Percentiles rank a stretch among this genome's conserved stretches.
These are phyloP conservation scores for Pampusana beccarii DNA, from an alignment of 2,113 vertebrate genomes.

Conservation along the genomic window DNA sequence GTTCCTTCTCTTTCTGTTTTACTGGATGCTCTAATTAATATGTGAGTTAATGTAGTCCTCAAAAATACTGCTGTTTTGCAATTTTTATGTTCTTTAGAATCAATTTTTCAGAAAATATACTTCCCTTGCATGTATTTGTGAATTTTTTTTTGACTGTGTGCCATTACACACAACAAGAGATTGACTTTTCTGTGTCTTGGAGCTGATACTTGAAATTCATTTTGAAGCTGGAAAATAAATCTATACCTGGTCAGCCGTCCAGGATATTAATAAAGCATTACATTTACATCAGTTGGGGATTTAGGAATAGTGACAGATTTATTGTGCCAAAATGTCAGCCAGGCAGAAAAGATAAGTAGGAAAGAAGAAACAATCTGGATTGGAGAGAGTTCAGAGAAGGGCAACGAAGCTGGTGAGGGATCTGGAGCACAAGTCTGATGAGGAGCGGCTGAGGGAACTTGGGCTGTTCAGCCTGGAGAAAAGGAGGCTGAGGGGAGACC, in stretches of 20 bases:
- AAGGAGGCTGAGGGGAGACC: too few relatives aligned
- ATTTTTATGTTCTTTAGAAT: neutral
- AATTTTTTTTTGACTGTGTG: neutral
- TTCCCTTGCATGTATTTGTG: neutral
- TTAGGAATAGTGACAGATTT: constrained; percentile 65
- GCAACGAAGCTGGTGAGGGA: too few relatives aligned
- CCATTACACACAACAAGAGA: neutral
- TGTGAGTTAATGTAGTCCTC: neutral
- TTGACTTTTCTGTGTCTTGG: neutral
- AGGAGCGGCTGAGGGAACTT: too few relatives aligned
- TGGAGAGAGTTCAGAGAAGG: too few relatives aligned
- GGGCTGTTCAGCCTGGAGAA: too few relatives aligned
- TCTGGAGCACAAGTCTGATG: too few relatives aligned
- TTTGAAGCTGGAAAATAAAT: neutral
- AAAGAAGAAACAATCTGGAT: constrained; percentile 14
- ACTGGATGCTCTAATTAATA: neutral
- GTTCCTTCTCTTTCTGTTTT: neutral
- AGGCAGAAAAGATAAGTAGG: constrained; percentile 44
- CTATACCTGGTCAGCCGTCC: neutral
- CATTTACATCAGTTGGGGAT: neutral
- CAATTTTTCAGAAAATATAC: neutral
- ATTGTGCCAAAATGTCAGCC: constrained; percentile 57
- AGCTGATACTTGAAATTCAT: neutral
- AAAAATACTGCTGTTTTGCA: neutral
- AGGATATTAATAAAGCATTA: constrained; percentile 4